Evolutionary conservation across 2,888 invertebrate genomes (phyloP).

Genomic region (Timema podura): DNA sequence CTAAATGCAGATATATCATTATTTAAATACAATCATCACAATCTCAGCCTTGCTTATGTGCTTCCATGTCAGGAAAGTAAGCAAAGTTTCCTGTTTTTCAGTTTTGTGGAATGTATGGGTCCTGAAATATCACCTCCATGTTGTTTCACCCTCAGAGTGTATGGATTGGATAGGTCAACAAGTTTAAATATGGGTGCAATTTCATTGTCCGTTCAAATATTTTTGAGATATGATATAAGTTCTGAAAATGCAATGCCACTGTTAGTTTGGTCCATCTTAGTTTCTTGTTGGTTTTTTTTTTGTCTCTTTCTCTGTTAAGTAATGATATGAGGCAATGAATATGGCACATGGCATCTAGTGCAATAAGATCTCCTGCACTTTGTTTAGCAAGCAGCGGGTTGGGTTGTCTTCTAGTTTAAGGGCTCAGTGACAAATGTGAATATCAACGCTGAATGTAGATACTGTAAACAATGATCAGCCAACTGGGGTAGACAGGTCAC

Average conservation of each 20-base stretch:
- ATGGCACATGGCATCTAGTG: constrained; percentile 2
- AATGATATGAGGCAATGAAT: too few species aligned
- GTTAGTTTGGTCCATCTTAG: neutral
- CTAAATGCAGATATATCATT: neutral
- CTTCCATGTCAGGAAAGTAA: neutral
- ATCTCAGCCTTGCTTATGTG: neutral
- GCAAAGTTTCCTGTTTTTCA: neutral
- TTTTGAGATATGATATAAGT: neutral
- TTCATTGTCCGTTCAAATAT: neutral
- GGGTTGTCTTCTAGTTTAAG: constrained; percentile 1
- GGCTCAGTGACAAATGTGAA: neutral
- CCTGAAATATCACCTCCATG: neutral
- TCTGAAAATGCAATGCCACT: neutral
- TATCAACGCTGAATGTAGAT: neutral
- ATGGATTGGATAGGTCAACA: constrained; percentile 1
- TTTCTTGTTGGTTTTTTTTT: neutral
- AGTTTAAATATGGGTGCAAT: neutral
- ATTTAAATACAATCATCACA: neutral
- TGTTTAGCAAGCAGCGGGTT: neutral
- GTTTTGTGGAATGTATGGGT: constrained; percentile 9
- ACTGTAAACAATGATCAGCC: neutral
- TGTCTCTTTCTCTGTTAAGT: too few species aligned
- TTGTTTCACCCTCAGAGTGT: constrained; percentile 5
- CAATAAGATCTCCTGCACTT: neutral
- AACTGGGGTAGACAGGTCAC: neutral